A percentile compares a stretch with the other conserved stretches of the same genome.
Evolutionary conservation across 1,140 invertebrate genomes (phyloP).

Genomic region (Ganaspis sp.): DNA sequence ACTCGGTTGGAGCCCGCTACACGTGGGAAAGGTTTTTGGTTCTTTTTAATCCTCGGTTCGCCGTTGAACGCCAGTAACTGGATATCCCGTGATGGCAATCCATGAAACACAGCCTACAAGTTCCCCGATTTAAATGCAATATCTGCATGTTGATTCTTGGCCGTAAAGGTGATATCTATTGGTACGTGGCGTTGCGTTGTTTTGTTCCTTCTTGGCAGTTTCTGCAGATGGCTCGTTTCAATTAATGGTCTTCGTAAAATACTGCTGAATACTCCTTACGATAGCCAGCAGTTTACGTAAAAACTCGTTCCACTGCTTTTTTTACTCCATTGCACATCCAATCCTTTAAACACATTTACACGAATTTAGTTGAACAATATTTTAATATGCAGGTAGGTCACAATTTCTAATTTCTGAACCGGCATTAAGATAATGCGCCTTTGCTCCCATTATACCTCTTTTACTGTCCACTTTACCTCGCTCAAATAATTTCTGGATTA

Average conservation of each 20-base stretch:
- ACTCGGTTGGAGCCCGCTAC: conserved; percentile 48
- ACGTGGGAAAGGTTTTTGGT: conserved; percentile 50
- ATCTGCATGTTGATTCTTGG: conserved; percentile 25
- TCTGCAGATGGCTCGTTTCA: conserved; percentile 22
- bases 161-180: conserved; percentile 24
- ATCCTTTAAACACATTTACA: background rate
- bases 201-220: conserved; percentile 4
- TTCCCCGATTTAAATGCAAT: conserved; percentile 46
- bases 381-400: background rate
- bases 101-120: conserved; percentile 44
- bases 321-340: conserved; percentile 2
- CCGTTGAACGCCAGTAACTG: conserved; percentile 51
- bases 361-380: background rate
- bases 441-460: no score
- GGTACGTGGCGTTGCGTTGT: conserved; percentile 10
- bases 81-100: conserved; percentile 48
- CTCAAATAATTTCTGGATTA: no score
- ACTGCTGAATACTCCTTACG: conserved; percentile 25
- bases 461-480: no score
- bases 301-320: background rate
- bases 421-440: no score
- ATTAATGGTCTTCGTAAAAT: conserved; percentile 23
- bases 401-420: no score
- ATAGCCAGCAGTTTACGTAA: conserved; percentile 18
- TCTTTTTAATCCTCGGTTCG: conserved; percentile 42